These are phyloP conservation scores for Cinclus cinclus DNA, from an alignment of 2,113 vertebrate species.

Conservation along the genomic window DNA sequence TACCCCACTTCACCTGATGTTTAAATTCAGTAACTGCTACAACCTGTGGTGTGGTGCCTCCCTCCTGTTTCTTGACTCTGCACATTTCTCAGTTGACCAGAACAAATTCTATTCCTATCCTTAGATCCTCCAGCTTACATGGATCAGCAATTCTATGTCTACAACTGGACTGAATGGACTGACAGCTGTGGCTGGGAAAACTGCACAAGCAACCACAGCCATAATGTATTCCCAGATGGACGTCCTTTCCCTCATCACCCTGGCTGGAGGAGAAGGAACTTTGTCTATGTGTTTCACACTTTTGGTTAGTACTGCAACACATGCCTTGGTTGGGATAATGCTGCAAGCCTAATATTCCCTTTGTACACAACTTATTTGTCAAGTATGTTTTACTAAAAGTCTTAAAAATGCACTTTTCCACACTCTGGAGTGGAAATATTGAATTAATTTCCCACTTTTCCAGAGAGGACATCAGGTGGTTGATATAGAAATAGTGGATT, in stretches of 20 bases:
- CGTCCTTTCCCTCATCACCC: slow-evolving; percentile 82
- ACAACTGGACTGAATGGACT: slow-evolving; percentile 87
- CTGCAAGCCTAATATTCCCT: not conserved
- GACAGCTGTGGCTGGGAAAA: slow-evolving; percentile 79
- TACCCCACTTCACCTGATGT: not conserved
- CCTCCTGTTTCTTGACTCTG: not conserved
- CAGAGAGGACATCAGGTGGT: not conserved
- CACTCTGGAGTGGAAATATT: not conserved
- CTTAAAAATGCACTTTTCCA: not conserved
- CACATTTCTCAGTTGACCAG: not conserved
- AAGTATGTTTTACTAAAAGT: not conserved
- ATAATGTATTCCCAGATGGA: slow-evolving; percentile 87
- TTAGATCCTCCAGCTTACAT: slow-evolving; percentile 14
- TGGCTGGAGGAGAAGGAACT: slow-evolving; percentile 82
- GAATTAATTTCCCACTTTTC: not conserved
- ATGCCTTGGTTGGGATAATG: slow-evolving; percentile 29
- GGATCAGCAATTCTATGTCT: slow-evolving; percentile 71
- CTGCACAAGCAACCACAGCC: slow-evolving; percentile 59
- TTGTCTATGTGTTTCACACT: slow-evolving; percentile 90
- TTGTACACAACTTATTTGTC: not conserved
- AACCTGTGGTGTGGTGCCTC: not conserved
- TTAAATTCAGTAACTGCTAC: not conserved
- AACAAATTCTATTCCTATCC: not conserved
- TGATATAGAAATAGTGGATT: not conserved
- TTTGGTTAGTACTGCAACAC: slow-evolving; percentile 76